Evolutionary conservation across 2,797 vertebrate species (phyloP).

Genomic region (Crossoptilon crossoptilon): DNA sequence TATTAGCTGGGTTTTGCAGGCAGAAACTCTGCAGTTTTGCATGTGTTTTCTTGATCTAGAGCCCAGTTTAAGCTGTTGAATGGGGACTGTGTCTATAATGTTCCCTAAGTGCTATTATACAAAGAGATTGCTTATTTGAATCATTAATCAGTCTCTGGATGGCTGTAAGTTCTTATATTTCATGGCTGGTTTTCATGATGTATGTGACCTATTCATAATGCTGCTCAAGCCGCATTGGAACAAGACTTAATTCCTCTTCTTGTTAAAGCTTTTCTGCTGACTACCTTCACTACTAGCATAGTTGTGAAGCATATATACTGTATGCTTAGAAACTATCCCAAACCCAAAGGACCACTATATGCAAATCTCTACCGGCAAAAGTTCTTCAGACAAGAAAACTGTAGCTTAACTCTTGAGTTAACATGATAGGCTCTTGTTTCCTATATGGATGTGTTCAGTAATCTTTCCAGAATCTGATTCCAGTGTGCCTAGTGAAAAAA

Average conservation of each 20-base stretch:
- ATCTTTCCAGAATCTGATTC: slow-evolving; percentile 31
- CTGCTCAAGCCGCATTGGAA: slow-evolving; percentile 45
- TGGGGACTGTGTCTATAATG: slow-evolving; percentile 71
- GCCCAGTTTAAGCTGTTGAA: slow-evolving; percentile 76
- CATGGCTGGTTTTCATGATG: slow-evolving; percentile 69
- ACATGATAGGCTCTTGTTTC: neutral
- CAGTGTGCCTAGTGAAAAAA: neutral
- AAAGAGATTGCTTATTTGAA: slow-evolving; percentile 76
- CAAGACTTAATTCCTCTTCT: slow-evolving; percentile 40
- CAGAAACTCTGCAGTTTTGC: slow-evolving; percentile 65
- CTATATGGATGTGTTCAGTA: neutral
- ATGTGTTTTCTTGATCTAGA: slow-evolving; percentile 76
- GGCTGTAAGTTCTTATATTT: slow-evolving; percentile 75
- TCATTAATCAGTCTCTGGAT: slow-evolving; percentile 74
- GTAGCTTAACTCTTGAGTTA: slow-evolving; percentile 10
- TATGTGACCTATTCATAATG: slow-evolving; percentile 51
- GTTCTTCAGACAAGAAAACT: neutral
- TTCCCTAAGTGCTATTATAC: slow-evolving; percentile 73
- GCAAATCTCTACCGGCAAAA: neutral
- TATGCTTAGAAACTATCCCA: neutral
- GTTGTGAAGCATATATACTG: neutral
- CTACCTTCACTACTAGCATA: neutral
- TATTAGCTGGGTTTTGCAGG: slow-evolving; percentile 59
- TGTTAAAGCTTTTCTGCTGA: slow-evolving; percentile 51
- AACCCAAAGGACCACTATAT: neutral